Evolutionary conservation across 2,888 invertebrate genomes (phyloP).

Genomic region (Litoditis marina): DNA sequence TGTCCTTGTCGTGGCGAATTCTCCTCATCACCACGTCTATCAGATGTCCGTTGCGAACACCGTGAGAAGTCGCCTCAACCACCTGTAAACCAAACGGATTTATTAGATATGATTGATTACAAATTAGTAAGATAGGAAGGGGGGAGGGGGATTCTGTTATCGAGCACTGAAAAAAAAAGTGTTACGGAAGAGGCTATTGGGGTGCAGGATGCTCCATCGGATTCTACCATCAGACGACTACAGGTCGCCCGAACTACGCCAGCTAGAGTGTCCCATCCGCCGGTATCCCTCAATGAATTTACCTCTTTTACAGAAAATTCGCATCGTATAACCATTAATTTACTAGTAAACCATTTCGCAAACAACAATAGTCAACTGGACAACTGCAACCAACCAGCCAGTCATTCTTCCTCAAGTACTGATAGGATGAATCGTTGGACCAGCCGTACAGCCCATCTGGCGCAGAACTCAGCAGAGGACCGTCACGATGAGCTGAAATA

Average conservation of each 20-base stretch:
- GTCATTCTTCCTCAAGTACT: slow-evolving; percentile 6
- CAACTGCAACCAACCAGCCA: slow-evolving; percentile 4
- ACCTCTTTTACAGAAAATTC: background rate
- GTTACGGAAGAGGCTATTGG: too few species aligned
- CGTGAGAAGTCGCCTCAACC: slow-evolving; percentile 55
- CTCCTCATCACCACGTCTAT: slow-evolving; percentile 52
- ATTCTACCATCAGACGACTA: too few species aligned
- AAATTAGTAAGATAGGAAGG: too few species aligned
- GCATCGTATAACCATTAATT: background rate
- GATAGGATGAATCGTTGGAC: background rate
- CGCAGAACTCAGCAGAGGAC: slow-evolving; percentile 9
- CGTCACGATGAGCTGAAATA: slow-evolving; percentile 7
- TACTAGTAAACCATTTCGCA: too few species aligned
- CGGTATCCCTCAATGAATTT: too few species aligned
- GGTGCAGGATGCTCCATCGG: too few species aligned
- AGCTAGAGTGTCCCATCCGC: too few species aligned
- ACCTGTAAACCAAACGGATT: slow-evolving; percentile 30
- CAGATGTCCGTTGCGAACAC: slow-evolving; percentile 48
- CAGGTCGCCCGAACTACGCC: too few species aligned
- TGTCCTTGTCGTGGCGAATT: slow-evolving; percentile 45
- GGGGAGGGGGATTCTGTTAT: too few species aligned
- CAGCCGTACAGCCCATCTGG: slow-evolving; percentile 13
- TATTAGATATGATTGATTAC: too few species aligned
- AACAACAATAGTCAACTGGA: background rate
- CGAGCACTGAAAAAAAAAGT: too few species aligned